A percentile compares a stretch with the other conserved stretches of the same genome.
Evolutionary conservation across 1,140 invertebrate species (phyloP).

Genomic region (Melitaea cinxia): DNA sequence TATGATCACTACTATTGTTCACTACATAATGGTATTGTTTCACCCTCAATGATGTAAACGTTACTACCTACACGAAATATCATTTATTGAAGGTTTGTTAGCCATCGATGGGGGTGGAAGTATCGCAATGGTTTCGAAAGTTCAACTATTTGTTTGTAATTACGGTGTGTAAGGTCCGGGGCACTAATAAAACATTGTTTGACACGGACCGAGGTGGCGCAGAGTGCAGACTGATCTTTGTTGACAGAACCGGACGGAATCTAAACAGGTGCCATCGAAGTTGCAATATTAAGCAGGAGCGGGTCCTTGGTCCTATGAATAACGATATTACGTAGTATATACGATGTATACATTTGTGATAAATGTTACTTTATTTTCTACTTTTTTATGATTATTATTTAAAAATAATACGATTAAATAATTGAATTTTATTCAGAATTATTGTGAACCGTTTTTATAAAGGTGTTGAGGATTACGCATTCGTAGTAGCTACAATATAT

Average conservation of each 20-base stretch:
- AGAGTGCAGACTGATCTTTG: constrained; percentile 57
- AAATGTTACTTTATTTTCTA: not conserved
- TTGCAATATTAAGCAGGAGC: constrained; percentile 66
- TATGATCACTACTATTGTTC: constrained; percentile 60
- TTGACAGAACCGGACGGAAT: constrained; percentile 53
- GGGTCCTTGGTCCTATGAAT: constrained; percentile 3
- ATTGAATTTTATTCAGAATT: constrained; percentile 2
- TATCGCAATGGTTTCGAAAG: constrained; percentile 1
- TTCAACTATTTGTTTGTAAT: constrained; percentile 13
- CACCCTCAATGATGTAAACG: constrained; percentile 44
- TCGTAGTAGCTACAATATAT: constrained; percentile 20
- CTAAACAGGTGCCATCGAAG: constrained; percentile 55
- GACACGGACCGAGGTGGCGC: constrained; percentile 67
- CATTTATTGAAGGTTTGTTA: constrained; percentile 26
- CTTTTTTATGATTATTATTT: not conserved
- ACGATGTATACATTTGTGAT: not conserved
- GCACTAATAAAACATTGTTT: constrained; percentile 68
- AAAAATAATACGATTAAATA: not conserved
- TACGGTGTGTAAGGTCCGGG: constrained; percentile 28
- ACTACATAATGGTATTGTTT: constrained; percentile 63
- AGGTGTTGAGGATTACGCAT: constrained; percentile 23
- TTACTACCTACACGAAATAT: constrained; percentile 19
- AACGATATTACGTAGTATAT: not conserved
- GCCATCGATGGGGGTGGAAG: constrained; percentile 3
- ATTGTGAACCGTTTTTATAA: constrained; percentile 11